A percentile compares a stretch with the other conserved stretches of the same genome.
Evolutionary conservation across 1,140 invertebrate species (phyloP).

Genomic region (Drosophila lowei): DNA sequence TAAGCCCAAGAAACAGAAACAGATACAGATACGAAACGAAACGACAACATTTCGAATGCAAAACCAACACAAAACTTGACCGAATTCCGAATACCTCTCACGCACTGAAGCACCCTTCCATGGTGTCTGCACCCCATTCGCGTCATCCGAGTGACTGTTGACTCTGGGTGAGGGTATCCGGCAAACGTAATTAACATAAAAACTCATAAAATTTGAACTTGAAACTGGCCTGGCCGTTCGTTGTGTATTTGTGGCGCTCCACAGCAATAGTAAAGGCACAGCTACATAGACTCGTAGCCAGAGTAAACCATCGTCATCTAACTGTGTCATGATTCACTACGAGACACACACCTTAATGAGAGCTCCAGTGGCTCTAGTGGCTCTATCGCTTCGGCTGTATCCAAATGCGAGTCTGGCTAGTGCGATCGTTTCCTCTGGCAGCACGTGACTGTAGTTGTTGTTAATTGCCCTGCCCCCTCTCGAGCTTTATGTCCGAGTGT

Average conservation of each 20-base stretch:
- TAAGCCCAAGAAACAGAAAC: slow-evolving; percentile 27
- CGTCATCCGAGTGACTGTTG: neutral
- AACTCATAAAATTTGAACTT: slow-evolving; percentile 63
- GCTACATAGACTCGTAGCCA: neutral
- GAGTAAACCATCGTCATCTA: slow-evolving; percentile 17
- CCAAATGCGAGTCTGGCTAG: slow-evolving; percentile 4
- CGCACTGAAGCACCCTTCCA: slow-evolving; percentile 18
- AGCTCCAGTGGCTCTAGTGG: slow-evolving; percentile 24
- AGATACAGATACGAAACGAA: slow-evolving; percentile 12
- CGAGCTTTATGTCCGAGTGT: neutral
- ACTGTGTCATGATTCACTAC: slow-evolving; percentile 71
- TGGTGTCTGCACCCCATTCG: neutral
- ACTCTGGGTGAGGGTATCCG: slow-evolving; percentile 26
- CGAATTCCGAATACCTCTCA: slow-evolving; percentile 33
- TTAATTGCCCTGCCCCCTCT: slow-evolving; percentile 5
- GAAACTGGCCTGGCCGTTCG: slow-evolving; percentile 43
- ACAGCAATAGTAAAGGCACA: too few species aligned
- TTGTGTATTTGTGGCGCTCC: slow-evolving; percentile 32
- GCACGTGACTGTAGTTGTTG: slow-evolving; percentile 63
- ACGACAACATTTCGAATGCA: neutral
- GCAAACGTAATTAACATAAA: slow-evolving; percentile 65
- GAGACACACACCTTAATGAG: slow-evolving; percentile 31
- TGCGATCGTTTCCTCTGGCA: slow-evolving; percentile 36
- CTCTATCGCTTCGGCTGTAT: too few species aligned
- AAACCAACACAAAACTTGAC: neutral